A percentile compares a stretch with the other conserved stretches of the same genome.
These are phyloP conservation scores for Drosophila quadrilineata DNA, from an alignment of 1,140 invertebrate species.

Conservation along the genomic window DNA sequence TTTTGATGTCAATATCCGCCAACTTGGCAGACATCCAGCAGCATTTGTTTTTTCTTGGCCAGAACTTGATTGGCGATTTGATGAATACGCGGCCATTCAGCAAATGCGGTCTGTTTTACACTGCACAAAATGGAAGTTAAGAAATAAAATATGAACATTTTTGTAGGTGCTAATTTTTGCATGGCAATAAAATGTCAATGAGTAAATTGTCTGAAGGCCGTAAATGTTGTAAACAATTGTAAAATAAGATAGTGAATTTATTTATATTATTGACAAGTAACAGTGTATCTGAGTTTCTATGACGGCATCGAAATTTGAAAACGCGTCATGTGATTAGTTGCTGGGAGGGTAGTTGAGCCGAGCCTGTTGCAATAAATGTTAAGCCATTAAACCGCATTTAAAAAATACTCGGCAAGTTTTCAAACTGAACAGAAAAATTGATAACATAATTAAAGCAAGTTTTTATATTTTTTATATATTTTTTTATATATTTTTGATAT, in stretches of 20 bases:
- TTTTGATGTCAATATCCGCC: too few species aligned
- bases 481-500: background rate
- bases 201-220: constrained; percentile 54
- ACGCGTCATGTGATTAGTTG: background rate
- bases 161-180: constrained; percentile 52
- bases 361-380: background rate
- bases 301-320: constrained; percentile 37
- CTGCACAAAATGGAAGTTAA: constrained; percentile 43
- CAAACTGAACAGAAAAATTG: background rate
- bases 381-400: background rate
- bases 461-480: too few species aligned
- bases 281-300: too few species aligned
- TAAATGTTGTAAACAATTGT: background rate
- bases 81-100: constrained; percentile 20
- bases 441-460: background rate
- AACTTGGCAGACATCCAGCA: too few species aligned
- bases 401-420: background rate
- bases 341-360: constrained; percentile 1
- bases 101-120: constrained; percentile 15
- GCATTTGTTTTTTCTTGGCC: too few species aligned
- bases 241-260: background rate
- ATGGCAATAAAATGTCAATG: constrained; percentile 56
- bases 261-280: constrained; percentile 8
- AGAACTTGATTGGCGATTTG: constrained; percentile 57
- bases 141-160: constrained; percentile 2